phyloP scores from a whole-genome alignment of 2,888 invertebrate species.

The Folsomia candida region DNA sequence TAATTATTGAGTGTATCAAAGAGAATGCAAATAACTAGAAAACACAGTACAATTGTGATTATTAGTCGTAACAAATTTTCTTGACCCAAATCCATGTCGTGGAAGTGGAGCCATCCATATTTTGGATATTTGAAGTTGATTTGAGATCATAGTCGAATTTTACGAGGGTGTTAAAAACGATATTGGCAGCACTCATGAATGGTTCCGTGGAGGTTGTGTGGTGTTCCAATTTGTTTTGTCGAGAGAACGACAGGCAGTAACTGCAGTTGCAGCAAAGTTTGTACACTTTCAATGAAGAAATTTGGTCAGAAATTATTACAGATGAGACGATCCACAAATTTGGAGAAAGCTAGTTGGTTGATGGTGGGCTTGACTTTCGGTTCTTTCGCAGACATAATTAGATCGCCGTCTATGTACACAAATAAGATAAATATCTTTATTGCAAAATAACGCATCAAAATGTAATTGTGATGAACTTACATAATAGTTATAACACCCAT shows the following conservation, averaged over 20 bases:
- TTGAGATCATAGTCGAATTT: constrained; percentile 27
- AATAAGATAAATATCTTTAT: background rate
- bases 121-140: constrained; percentile 32
- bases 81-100: constrained; percentile 39
- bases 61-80: too few species aligned
- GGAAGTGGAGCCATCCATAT: constrained; percentile 31
- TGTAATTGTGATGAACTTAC: constrained; percentile 20
- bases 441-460: too few species aligned
- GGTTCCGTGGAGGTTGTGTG: constrained; percentile 25
- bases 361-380: constrained; percentile 6
- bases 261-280: constrained; percentile 33
- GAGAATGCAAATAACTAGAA: too few species aligned
- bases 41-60: too few species aligned
- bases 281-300: constrained; percentile 19
- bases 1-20: too few species aligned
- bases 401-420: background rate
- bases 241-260: constrained; percentile 33
- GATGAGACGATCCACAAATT: constrained; percentile 33
- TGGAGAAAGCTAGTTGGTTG: constrained; percentile 34
- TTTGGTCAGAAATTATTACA: constrained; percentile 30
- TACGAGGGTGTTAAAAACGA: constrained; percentile 33
- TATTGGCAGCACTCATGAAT: constrained; percentile 32
- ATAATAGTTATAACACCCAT: constrained; percentile 28
- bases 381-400: too few species aligned
- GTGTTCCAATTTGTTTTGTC: background rate